These are phyloP conservation scores for Habropoda laboriosa DNA, from an alignment of 1,140 invertebrate species.

Conservation along the genomic window DNA sequence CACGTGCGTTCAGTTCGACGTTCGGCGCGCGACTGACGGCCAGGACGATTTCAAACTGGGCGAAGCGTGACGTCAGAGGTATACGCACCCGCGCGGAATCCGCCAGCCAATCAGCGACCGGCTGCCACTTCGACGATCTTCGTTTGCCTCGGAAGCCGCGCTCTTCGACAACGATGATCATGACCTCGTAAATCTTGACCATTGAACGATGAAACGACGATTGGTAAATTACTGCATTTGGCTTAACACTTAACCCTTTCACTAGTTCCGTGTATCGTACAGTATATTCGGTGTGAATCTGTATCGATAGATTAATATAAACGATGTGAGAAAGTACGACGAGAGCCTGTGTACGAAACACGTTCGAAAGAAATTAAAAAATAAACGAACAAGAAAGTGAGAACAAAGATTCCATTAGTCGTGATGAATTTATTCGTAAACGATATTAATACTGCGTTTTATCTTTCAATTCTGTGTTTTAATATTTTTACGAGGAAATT, in stretches of 20 bases:
- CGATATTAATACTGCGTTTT: neutral
- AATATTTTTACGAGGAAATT: no score
- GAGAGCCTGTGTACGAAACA: no score
- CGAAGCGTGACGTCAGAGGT: constrained; percentile 68
- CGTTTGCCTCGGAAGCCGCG: neutral
- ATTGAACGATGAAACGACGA: neutral
- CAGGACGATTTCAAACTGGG: constrained; percentile 67
- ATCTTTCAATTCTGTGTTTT: neutral
- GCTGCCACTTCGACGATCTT: neutral
- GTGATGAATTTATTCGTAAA: neutral
- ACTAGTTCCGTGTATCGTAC: neutral
- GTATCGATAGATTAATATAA: neutral
- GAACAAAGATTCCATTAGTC: neutral
- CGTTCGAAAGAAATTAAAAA: no score
- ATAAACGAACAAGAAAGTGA: neutral
- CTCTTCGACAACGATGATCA: constrained; percentile 22
- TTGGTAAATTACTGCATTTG: neutral
- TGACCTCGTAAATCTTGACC: constrained; percentile 45
- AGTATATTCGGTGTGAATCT: neutral
- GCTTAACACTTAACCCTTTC: constrained; percentile 13
- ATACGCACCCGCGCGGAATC: constrained; percentile 38
- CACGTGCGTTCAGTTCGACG: constrained; percentile 57
- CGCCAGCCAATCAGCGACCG: constrained; percentile 28
- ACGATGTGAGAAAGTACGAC: neutral
- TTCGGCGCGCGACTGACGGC: constrained; percentile 72